Conservation (phyloP, 2,888 invertebrate genomes). For the Thereva nobilitata region DNA sequence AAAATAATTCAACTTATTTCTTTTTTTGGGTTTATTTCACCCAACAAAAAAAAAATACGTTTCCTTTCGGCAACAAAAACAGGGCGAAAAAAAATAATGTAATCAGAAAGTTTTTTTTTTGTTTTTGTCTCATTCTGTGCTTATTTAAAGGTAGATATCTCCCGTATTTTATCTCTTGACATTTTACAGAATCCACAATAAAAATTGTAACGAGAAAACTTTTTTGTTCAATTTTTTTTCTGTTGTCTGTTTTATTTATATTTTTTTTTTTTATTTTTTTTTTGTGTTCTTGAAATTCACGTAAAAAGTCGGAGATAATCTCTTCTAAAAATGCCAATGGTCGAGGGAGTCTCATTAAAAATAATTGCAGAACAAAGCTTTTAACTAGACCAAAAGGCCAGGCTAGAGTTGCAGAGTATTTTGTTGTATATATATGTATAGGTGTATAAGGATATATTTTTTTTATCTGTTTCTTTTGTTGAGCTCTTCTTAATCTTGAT, state of each 20-base stretch:
- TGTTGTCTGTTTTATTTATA: conserved; percentile 3
- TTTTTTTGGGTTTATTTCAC: too few species aligned
- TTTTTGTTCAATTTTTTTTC: conserved; percentile 12
- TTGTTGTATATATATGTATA: neutral
- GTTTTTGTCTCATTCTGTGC: too few species aligned
- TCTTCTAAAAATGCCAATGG: conserved; percentile 10
- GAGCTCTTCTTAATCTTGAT: conserved; percentile 22
- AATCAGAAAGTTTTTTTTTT: too few species aligned
- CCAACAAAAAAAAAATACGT: neutral
- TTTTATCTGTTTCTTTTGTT: conserved; percentile 15
- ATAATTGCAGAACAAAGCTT: conserved; percentile 34
- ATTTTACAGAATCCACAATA: conserved; percentile 17
- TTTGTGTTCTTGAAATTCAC: conserved; percentile 1
- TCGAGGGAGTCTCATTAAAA: conserved; percentile 30
- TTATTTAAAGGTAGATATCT: too few species aligned
- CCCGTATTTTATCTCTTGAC: neutral
- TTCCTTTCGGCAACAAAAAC: too few species aligned
- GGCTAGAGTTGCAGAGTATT: neutral
- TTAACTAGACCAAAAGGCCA: conserved; percentile 11
- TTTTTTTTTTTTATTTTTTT: conserved; percentile 3
- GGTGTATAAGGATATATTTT: neutral
- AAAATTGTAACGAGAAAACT: conserved; percentile 31
- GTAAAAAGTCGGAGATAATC: conserved; percentile 6
- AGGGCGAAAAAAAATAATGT: too few species aligned
- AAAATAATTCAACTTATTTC: too few species aligned